Percentiles rank a stretch among this genome's conserved stretches.
These are phyloP conservation scores for Synaphobranchus kaupii DNA, from an alignment of 2,797 vertebrate genomes.

Conservation along the genomic window DNA sequence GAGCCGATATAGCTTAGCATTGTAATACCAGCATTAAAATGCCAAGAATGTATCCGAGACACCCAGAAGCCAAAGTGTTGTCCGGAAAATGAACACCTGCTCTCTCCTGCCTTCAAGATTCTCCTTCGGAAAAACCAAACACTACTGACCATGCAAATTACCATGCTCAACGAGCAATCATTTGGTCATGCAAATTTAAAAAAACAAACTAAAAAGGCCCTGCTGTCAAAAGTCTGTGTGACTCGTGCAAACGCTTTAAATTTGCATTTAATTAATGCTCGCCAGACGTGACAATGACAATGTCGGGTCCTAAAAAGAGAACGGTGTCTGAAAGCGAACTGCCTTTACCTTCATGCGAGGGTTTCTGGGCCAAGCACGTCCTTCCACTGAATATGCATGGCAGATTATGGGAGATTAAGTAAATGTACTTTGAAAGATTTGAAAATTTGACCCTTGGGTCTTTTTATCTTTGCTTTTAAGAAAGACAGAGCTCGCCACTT, in stretches of 20 bases:
- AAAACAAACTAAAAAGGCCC: slow-evolving; percentile 61
- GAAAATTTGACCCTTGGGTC: slow-evolving; percentile 1
- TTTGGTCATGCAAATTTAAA: slow-evolving; percentile 71
- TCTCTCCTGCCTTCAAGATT: neutral
- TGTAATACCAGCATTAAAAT: slow-evolving; percentile 1
- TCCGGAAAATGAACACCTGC: neutral
- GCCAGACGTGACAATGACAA: slow-evolving; percentile 47
- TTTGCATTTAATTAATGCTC: slow-evolving; percentile 57
- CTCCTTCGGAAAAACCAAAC: slow-evolving; percentile 54
- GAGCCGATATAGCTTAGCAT: neutral
- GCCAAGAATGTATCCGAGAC: neutral
- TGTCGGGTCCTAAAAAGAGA: slow-evolving; percentile 46
- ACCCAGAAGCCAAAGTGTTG: neutral
- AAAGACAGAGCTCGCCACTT: slow-evolving; percentile 3
- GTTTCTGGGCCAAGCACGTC: neutral
- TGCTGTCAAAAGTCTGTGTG: slow-evolving; percentile 57
- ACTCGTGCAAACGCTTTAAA: slow-evolving; percentile 56
- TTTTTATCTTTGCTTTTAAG: neutral
- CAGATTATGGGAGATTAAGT: neutral
- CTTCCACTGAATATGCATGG: neutral
- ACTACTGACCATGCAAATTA: slow-evolving; percentile 59
- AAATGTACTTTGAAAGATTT: slow-evolving; percentile 22
- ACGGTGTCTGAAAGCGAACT: slow-evolving; percentile 33
- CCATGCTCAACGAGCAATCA: slow-evolving; percentile 70
- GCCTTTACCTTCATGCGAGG: neutral